Evolutionary conservation across 2,888 invertebrate genomes (phyloP), one percentile per base, ranked within the genome.

Genomic region (Alloplasta piceator): DNA sequence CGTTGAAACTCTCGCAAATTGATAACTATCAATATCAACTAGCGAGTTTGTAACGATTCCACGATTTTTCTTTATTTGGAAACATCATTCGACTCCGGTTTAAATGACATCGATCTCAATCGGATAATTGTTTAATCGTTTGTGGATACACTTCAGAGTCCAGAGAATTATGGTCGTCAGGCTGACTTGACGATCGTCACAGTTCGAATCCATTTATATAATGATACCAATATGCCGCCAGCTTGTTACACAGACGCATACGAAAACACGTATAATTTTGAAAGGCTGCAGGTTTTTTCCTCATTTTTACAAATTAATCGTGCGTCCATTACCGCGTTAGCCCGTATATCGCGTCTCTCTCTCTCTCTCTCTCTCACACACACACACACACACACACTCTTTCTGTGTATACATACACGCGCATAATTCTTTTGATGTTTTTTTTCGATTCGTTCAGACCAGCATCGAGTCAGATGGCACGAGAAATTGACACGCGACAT

Each of bases 241-340:
- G 9, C 63, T 36, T 50, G 46, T 12, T 26, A 16, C 6, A 10
- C 14, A n/a, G 38, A 66, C 50, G 52, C 14, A 46, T 63, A 46
- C 55, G 10, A 46, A 36, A 39, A 12, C 6, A 38, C n/a, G 41
- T 36, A 38, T 66, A 52, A 60, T 58, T 66, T 14, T 43, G 73
- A 60, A 50, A 66, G 75, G 75, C 86, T 86, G 83, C 85, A 84
- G 84, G 80, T 84, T 78, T 78, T 85, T 87, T 85, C 83, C 85
- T 85, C 39, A 73, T 80, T 86, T 86, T 85, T 84, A 85, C 85
- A 89, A 90, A 90, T 90, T 90, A 90, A 89, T 90, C 85, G 88
- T 74, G 80, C 72, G 12, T 41, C 87, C 82, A 89, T 89, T 88
- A 87, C 86, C 85, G 82, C 77, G 82, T 89, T 87, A 88, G 85